A percentile compares a stretch with the other conserved stretches of the same genome.
Evolutionary conservation across 2,797 vertebrate species (phyloP).

Genomic region (Neopelma chrysocephalum): DNA sequence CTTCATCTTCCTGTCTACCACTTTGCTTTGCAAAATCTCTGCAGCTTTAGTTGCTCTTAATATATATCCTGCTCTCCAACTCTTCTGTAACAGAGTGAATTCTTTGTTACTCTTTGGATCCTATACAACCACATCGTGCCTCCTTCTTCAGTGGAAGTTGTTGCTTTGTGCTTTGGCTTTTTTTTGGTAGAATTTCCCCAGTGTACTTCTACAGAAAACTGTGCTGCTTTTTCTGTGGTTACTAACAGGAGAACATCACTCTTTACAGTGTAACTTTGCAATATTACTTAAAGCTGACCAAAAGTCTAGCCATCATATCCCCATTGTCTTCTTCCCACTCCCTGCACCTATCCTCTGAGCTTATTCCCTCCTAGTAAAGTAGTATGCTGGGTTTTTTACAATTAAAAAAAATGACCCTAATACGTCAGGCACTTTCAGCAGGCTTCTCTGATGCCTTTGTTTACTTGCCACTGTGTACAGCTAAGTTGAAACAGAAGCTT

Average conservation of each 20-base stretch:
- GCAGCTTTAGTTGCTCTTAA: background rate
- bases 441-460: slow-evolving; percentile 42
- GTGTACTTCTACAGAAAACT: background rate
- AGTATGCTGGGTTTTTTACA: background rate
- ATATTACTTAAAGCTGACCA: background rate
- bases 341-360: background rate
- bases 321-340: background rate
- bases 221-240: background rate
- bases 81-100: background rate
- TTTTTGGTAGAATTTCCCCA: background rate
- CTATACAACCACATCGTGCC: background rate
- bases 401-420: background rate
- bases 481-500: slow-evolving; percentile 58
- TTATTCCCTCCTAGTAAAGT: background rate
- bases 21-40: background rate
- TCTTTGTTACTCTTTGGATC: background rate
- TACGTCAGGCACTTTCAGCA: slow-evolving; percentile 18
- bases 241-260: background rate
- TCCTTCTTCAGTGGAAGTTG: background rate
- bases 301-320: background rate
- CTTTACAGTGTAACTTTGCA: background rate
- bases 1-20: background rate
- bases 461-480: slow-evolving; percentile 30
- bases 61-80: background rate
- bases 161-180: background rate